A percentile compares a stretch with the other conserved stretches of the same genome.
These are phyloP conservation scores for Griposia aprilina DNA, from an alignment of 2,888 invertebrate species.

Conservation along the genomic window DNA sequence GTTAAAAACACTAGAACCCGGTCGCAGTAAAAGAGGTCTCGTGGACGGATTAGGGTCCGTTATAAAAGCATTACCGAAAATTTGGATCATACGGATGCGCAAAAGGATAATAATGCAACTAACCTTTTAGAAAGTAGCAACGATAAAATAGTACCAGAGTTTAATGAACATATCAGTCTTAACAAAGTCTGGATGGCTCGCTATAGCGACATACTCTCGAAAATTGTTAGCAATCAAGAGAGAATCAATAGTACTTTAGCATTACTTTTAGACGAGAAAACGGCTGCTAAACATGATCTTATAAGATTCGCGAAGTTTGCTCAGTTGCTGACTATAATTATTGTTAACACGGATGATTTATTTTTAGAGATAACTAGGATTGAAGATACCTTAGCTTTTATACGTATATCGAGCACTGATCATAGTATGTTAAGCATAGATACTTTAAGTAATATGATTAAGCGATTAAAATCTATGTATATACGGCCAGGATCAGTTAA, in stretches of 20 bases:
- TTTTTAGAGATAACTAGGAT: constrained; percentile 12
- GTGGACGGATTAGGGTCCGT: constrained; percentile 20
- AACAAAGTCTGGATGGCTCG: constrained; percentile 4
- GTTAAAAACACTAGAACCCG: background rate
- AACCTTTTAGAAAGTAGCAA: constrained; percentile 5
- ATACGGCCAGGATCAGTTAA: background rate
- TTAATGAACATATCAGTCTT: background rate
- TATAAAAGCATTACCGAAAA: constrained; percentile 21
- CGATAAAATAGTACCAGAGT: background rate
- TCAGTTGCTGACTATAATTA: constrained; percentile 3
- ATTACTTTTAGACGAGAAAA: constrained; percentile 5
- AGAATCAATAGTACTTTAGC: background rate
- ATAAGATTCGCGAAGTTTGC: constrained; percentile 1
- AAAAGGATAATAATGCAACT: constrained; percentile 1
- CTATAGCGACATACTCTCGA: background rate
- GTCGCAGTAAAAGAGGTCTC: constrained; percentile 1
- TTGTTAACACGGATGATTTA: constrained; percentile 2
- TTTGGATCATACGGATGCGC: constrained; percentile 5
- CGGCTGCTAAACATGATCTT: background rate
- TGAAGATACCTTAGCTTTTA: constrained; percentile 26
- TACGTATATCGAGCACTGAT: constrained; percentile 13
- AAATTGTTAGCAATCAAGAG: constrained; percentile 5
- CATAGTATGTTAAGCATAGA: constrained; percentile 13
- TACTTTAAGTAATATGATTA: constrained; percentile 14
- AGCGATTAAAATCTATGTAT: background rate